Evolutionary conservation across 2,113 vertebrate species (phyloP).

Genomic region (Tapirus terrestris): DNA sequence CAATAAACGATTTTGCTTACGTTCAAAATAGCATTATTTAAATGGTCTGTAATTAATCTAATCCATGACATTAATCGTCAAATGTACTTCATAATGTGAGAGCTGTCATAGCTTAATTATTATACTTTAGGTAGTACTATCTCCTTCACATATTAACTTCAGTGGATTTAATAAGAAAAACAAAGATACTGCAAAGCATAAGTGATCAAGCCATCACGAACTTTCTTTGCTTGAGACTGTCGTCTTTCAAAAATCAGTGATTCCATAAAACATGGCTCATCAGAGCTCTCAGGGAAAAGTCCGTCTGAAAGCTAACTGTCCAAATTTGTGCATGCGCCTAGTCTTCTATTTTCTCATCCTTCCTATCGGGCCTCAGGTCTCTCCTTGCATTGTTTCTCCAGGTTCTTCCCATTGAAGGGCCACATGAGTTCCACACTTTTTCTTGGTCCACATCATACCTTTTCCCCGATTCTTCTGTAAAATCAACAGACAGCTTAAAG

Average conservation of each 20-base stretch:
- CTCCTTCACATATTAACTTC: conserved; percentile 42
- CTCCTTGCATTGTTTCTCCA: not conserved
- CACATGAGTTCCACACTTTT: not conserved
- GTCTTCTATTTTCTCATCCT: not conserved
- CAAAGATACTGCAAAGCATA: conserved; percentile 30
- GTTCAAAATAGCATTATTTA: conserved; percentile 48
- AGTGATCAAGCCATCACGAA: conserved; percentile 40
- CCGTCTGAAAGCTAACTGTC: not conserved
- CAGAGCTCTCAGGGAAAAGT: not conserved
- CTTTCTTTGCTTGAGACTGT: conserved; percentile 9
- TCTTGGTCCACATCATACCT: not conserved
- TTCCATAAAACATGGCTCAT: not conserved
- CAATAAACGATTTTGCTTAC: conserved; percentile 37
- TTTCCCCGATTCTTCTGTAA: not conserved
- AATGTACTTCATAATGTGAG: conserved; percentile 61
- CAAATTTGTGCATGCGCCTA: accelerated
- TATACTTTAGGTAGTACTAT: conserved; percentile 37
- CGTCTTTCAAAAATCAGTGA: not conserved
- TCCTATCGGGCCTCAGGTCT: not conserved
- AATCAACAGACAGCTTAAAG: not conserved
- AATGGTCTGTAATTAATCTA: conserved; percentile 64
- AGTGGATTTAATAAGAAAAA: conserved; percentile 41
- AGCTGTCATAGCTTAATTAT: conserved; percentile 65
- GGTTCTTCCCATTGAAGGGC: not conserved
- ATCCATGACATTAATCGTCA: conserved; percentile 58